Conservation (phyloP, 1,140 invertebrate species). For the Pogonomyrmex barbatus region DNA sequence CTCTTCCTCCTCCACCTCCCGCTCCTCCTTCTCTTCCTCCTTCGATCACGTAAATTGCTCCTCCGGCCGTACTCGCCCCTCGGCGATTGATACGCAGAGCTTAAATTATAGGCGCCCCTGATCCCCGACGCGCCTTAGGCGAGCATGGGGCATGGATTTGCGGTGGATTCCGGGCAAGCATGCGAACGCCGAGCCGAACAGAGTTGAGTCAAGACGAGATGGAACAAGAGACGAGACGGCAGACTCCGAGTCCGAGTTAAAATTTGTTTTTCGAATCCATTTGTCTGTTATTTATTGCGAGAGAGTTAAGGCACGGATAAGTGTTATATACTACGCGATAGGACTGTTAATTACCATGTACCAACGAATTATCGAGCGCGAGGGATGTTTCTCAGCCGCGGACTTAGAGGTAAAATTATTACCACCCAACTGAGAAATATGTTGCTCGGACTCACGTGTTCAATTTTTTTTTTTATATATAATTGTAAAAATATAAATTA, state of each 20-base stretch:
- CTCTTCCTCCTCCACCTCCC: no score
- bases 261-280: conserved; percentile 35
- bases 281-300: conserved; percentile 43
- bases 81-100: conserved; percentile 76
- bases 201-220: background rate
- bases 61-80: conserved; percentile 69
- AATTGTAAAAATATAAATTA: conserved; percentile 1
- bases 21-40: conserved; percentile 31
- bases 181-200: conserved; percentile 20
- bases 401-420: conserved; percentile 51
- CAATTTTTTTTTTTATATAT: background rate
- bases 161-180: conserved; percentile 62
- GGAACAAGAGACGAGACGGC: background rate
- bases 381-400: conserved; percentile 5
- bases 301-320: conserved; percentile 37
- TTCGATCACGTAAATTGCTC: conserved; percentile 67
- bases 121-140: conserved; percentile 72
- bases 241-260: background rate
- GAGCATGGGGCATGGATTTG: conserved; percentile 61
- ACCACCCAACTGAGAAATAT: background rate
- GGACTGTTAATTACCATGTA: conserved; percentile 47
- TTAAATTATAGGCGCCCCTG: conserved; percentile 76
- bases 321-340: conserved; percentile 57
- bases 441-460: background rate
- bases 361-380: conserved; percentile 32